Evolutionary conservation across 2,113 vertebrate genomes (phyloP).

Genomic region (Saccopteryx bilineata): DNA sequence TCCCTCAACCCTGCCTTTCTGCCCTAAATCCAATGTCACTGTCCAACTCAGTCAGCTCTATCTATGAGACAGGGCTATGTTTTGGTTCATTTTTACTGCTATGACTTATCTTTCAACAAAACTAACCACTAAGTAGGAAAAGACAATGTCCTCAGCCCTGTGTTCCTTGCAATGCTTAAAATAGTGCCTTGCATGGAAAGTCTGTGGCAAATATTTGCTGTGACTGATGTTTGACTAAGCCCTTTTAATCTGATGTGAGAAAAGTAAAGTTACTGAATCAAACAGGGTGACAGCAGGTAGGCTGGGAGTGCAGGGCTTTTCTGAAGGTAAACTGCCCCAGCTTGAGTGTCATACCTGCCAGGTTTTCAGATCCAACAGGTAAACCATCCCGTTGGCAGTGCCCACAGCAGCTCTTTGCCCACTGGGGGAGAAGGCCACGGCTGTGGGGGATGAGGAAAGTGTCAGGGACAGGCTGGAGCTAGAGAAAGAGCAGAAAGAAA

Average conservation of each 20-base stretch:
- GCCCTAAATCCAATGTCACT: not conserved
- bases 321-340: not conserved
- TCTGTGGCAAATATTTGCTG: not conserved
- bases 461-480: conserved; percentile 68
- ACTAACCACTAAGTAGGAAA: not conserved
- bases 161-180: not conserved
- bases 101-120: not conserved
- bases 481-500: not conserved
- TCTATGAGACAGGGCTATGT: not conserved
- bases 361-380: conserved; percentile 89
- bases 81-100: not conserved
- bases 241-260: not conserved
- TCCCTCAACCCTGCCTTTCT: not conserved
- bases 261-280: not conserved
- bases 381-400: conserved; percentile 89
- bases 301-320: not conserved
- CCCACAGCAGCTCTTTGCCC: conserved; percentile 89
- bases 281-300: too few relatives aligned
- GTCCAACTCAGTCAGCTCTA: not conserved
- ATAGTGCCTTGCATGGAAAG: not conserved
- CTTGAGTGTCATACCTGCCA: conserved; percentile 88
- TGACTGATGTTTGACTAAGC: not conserved
- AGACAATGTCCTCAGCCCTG: not conserved
- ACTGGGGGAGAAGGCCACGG: conserved; percentile 86
- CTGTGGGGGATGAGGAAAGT: conserved; percentile 84